These are phyloP conservation scores for Cyanoramphus novaezelandiae DNA, from an alignment of 2,113 vertebrate genomes.

Conservation along the genomic window DNA sequence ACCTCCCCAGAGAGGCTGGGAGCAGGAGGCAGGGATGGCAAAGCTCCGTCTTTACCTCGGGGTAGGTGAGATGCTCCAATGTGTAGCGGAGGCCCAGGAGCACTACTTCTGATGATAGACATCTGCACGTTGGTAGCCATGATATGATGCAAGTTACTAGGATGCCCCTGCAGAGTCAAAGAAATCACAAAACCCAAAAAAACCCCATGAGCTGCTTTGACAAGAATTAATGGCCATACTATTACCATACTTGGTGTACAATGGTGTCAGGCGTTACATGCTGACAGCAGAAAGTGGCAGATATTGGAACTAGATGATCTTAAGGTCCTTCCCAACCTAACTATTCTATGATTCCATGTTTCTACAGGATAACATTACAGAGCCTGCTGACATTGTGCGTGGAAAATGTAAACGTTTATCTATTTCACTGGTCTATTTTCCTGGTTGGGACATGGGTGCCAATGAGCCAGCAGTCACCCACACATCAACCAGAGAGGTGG, in stretches of 20 bases:
- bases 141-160: conserved; percentile 92
- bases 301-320: not conserved
- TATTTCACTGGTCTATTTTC: not conserved
- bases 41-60: conserved; percentile 79
- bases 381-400: not conserved
- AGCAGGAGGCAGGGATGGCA: not conserved
- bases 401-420: not conserved
- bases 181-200: not conserved
- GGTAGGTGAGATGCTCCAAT: conserved; percentile 93
- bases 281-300: not conserved
- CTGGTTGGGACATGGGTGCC: not conserved
- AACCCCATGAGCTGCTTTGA: not conserved
- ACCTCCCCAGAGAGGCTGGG: not conserved
- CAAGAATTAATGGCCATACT: not conserved
- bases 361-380: not conserved
- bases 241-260: not conserved
- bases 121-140: conserved; percentile 94
- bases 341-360: not conserved
- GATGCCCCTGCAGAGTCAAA: conserved; percentile 83
- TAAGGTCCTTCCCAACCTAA: not conserved
- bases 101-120: conserved; percentile 89
- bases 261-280: not conserved
- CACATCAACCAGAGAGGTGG: not conserved
- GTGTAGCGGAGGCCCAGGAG: conserved; percentile 85
- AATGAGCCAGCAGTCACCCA: not conserved